phyloP scores from a whole-genome alignment of 2,888 invertebrate species.

The Prosopocoilus inquinatus region DNA sequence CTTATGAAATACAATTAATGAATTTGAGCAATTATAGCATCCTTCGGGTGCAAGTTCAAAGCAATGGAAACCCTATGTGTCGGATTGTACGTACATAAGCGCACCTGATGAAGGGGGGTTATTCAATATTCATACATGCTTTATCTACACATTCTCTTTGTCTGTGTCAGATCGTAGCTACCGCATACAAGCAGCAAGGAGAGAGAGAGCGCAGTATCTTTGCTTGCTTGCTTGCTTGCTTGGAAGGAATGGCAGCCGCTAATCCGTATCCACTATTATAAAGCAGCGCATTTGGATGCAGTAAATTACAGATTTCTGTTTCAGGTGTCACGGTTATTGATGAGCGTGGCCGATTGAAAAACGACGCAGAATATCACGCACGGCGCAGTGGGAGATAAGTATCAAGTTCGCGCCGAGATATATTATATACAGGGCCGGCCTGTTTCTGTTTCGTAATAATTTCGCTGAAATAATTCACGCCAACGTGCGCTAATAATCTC shows the following conservation, averaged over 20 bases:
- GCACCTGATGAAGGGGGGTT: conserved; percentile 13
- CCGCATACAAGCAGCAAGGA: conserved; percentile 16
- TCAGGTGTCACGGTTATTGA: conserved; percentile 30
- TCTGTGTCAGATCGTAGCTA: conserved; percentile 10
- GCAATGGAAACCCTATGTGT: too few relatives aligned
- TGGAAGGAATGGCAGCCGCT: neutral
- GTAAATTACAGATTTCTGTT: conserved; percentile 14
- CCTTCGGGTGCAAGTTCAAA: too few relatives aligned
- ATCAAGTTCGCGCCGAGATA: conserved; percentile 1
- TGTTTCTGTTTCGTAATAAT: neutral
- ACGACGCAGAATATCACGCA: conserved; percentile 27
- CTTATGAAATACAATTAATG: too few relatives aligned
- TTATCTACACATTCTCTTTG: conserved; percentile 16
- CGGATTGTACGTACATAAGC: neutral
- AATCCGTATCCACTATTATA: neutral
- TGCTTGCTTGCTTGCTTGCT: too few relatives aligned
- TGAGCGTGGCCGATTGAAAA: conserved; percentile 26
- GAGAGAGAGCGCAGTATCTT: conserved; percentile 10
- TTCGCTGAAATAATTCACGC: neutral
- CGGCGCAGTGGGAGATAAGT: conserved; percentile 14
- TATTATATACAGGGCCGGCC: neutral
- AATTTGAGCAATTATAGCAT: too few relatives aligned
- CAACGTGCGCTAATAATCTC: neutral
- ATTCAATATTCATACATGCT: conserved; percentile 15
- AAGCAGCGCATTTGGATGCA: neutral